Percentiles rank a stretch among this genome's conserved stretches.
Conservation (phyloP, 1,140 invertebrate species). For the Stenopsyche tienmushanensis region DNA sequence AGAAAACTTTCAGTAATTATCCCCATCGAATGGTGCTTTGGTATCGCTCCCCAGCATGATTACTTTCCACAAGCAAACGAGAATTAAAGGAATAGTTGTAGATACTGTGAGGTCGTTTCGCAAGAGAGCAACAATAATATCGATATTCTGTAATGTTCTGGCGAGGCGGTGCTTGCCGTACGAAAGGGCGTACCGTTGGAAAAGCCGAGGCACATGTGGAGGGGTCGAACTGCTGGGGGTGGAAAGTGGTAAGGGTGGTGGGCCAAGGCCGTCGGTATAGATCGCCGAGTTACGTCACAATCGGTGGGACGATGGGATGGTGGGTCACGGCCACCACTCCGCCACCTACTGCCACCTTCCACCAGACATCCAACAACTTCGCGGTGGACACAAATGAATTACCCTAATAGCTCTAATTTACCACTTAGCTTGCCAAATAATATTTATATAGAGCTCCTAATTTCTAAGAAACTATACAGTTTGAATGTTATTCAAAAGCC, state of each 20-base stretch:
- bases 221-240: too few species aligned
- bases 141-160: conserved; percentile 1
- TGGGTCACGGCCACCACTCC: conserved; percentile 44
- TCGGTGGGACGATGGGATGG: conserved; percentile 45
- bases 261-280: conserved; percentile 4
- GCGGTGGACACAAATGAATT: not conserved
- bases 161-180: not conserved
- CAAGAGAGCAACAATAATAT: not conserved
- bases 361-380: not conserved
- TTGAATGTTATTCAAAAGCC: too few species aligned
- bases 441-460: too few species aligned
- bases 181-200: not conserved
- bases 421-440: too few species aligned
- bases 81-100: not conserved
- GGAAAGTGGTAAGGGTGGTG: not conserved
- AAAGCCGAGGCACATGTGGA: not conserved
- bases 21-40: too few species aligned
- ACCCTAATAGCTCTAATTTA: not conserved
- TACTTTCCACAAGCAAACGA: not conserved
- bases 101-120: not conserved
- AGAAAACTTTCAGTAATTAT: too few species aligned
- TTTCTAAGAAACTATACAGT: too few species aligned
- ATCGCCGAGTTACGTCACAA: conserved; percentile 2
- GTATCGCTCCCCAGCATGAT: not conserved
- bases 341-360: not conserved